These are phyloP conservation scores for Cryptophagus acutangulus DNA, from an alignment of 2,888 invertebrate genomes.

Conservation along the genomic window DNA sequence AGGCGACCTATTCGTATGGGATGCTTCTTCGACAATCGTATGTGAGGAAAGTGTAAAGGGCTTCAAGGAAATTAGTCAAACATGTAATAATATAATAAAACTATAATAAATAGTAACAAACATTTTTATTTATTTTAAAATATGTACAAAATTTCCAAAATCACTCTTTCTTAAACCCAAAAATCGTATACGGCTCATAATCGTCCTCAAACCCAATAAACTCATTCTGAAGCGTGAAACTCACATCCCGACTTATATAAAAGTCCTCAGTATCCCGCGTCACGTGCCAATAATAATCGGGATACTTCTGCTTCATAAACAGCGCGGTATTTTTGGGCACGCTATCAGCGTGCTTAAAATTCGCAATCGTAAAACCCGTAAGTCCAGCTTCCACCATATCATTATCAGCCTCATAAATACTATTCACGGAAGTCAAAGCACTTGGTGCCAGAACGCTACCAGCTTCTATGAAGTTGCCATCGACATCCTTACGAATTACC, in stretches of 20 bases:
- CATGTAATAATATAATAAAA: no score
- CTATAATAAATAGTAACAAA: no score
- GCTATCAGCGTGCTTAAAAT: background rate
- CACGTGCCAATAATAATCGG: background rate
- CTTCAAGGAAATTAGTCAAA: no score
- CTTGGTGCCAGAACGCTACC: background rate
- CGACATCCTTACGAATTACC: background rate
- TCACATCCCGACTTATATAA: background rate
- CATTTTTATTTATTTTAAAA: no score
- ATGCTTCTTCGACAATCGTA: constrained; percentile 13
- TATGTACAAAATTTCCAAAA: no score
- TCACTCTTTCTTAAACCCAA: background rate
- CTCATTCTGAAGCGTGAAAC: background rate
- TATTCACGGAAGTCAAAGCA: constrained; percentile 2
- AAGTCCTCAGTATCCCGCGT: background rate
- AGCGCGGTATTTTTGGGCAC: background rate
- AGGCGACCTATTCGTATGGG: constrained; percentile 13
- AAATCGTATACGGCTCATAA: background rate
- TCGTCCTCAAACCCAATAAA: background rate
- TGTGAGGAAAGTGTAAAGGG: background rate
- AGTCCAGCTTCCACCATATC: background rate
- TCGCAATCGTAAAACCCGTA: background rate
- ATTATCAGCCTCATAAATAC: background rate
- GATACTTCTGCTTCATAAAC: background rate
- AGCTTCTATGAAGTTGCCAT: background rate